Evolutionary conservation across 2,113 vertebrate genomes (phyloP).

Genomic region (Meriones unguiculatus): DNA sequence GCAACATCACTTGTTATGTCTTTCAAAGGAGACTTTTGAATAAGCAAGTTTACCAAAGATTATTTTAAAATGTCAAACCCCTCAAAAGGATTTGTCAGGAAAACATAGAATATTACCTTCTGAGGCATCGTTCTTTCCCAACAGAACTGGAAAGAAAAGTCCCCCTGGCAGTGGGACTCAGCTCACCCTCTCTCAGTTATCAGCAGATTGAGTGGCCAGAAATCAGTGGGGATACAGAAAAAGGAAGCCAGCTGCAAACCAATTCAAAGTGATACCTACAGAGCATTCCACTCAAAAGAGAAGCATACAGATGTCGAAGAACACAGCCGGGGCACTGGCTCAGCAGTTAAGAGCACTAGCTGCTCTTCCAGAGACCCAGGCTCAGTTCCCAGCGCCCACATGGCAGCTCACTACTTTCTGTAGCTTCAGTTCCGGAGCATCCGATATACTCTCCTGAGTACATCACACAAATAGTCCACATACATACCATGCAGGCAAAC

Average conservation of each 20-base stretch:
- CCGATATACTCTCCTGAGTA: not conserved
- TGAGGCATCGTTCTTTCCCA: not conserved
- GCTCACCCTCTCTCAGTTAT: not conserved
- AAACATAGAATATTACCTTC: not conserved
- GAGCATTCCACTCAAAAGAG: not conserved
- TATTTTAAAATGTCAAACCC: not conserved
- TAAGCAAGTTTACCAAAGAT: not conserved
- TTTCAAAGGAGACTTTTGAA: slow-evolving; percentile 40
- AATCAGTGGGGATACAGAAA: not conserved
- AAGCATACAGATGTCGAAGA: not conserved
- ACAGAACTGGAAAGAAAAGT: not conserved
- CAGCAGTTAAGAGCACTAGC: not conserved
- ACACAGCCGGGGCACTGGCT: not conserved
- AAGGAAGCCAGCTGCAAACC: not conserved
- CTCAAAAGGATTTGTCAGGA: not conserved
- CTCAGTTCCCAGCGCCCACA: not conserved
- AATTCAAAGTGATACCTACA: not conserved
- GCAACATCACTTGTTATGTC: slow-evolving; percentile 21
- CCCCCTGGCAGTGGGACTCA: not conserved
- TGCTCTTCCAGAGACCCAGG: not conserved
- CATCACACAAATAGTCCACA: not conserved
- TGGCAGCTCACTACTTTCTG: not conserved
- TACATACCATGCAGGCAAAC: not conserved
- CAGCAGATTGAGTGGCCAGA: not conserved
- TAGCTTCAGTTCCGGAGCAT: not conserved